phyloP scores from a whole-genome alignment of 2,113 vertebrate species.

The Cercopithecus mona region DNA sequence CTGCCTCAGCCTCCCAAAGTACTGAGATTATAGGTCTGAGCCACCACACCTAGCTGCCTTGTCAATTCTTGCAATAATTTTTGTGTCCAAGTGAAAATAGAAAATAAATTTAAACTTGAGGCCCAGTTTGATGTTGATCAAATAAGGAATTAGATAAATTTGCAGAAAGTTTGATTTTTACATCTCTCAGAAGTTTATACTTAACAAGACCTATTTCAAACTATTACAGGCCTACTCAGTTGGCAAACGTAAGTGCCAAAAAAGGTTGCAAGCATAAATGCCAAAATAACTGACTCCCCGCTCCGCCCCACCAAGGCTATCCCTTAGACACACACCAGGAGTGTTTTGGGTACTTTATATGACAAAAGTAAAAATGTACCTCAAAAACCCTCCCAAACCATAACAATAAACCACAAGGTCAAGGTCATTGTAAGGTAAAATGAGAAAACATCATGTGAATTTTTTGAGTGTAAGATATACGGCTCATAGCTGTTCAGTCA shows the following conservation, averaged over 20 bases:
- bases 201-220: conserved; percentile 26
- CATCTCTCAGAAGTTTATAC: conserved; percentile 31
- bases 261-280: not conserved
- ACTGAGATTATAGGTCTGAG: no score
- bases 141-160: conserved; percentile 29
- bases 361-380: not conserved
- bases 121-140: not conserved
- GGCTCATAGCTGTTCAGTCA: not conserved
- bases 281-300: not conserved
- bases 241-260: not conserved
- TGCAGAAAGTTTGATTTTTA: conserved; percentile 27
- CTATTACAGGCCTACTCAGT: not conserved
- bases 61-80: not conserved
- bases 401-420: not conserved
- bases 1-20: no score
- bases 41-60: no score
- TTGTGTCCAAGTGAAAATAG: not conserved
- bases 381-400: not conserved
- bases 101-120: conserved; percentile 26
- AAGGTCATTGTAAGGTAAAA: not conserved
- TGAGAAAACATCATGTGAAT: not conserved
- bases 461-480: not conserved
- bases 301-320: not conserved
- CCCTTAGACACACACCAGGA: not conserved
- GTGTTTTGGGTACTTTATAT: not conserved